Evolutionary conservation across 2,888 invertebrate genomes (phyloP), one percentile per base, ranked within the genome.

Genomic region (Rhamnusium bicolor): DNA sequence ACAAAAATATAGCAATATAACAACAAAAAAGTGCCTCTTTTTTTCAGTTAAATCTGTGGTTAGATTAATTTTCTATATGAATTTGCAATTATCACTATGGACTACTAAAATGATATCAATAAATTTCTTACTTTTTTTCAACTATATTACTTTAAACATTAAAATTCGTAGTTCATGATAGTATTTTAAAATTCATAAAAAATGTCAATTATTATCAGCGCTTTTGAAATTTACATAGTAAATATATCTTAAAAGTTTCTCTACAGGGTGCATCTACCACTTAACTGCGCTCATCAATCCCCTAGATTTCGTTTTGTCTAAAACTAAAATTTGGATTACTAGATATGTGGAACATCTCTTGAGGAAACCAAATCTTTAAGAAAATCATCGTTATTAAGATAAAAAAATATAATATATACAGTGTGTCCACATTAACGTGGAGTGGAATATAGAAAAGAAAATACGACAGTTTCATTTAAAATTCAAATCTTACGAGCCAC

Each of bases 101-200:
- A 80, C 80, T 80, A 80, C 80, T 80, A 78, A 75, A 80, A 77
- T 78, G 77, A 71, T 70, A 58, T 46, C 19, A 67, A 27, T 68
- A 72, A 32, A 71, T 10, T 68, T 61, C 65, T 71, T 51, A 69
- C 24, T 69, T 21, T 60, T 40, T 69, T 60, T 61, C 21, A 73
- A 69, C 61, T 69, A 73, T 63, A 16, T 65, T 58, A 49, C 29
- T 16, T 49, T 71, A 49, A 32, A 14, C 27, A 58, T 63, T 63
- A 49, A 63, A 73, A 62, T 68, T 62, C 66, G 51, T 58, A 32
- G 49, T 27, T 67, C 49, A 16, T 66, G 69, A 62, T 61, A 73
- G 51, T 53, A 49, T 24, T 51, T 5, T 27, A 65, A 65, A 40
- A 40, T 56, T 51, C n/a, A 40, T 54, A 53, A 66, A 68, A 58